Evolutionary conservation across 2,797 vertebrate genomes (phyloP), one percentile per base, ranked within the genome.

Genomic region (Crocidura indochinensis): DNA sequence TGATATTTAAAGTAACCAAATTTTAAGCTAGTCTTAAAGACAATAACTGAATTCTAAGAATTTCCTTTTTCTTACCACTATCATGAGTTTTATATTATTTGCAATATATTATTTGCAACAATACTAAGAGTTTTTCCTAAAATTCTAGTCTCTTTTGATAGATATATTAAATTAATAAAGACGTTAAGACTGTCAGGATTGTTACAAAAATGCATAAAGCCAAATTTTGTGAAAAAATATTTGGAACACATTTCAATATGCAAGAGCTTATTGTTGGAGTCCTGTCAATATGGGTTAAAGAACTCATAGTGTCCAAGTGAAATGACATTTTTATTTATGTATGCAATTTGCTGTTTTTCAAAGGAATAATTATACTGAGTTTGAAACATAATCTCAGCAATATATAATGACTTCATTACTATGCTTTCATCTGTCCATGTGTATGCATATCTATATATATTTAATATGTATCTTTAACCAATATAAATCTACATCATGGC

Each of bases 401-500:
- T 69, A 49, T 74, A 10, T 76, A 44, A 72, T 10, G 74, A 82
- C 29, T 87, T 89, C 27, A 38, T 87, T 31, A n/a, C 10, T 68
- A n/a, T 24, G 69, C 27, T 0, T 6, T 91, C 76, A 46, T 46
- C 46, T 51, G 22, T 29, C 19, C 22, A 60, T 62, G 20, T 53
- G 22, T 79, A 51, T 68, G 47, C 20, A 20, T 8, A 2, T 62
- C 73, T 82, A 72, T 10, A 4, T 0, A 15, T 60, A 69, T 60
- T 31, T 26, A 11, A 76, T 11, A 38, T 76, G 62, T 0, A 76
- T 0, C 14, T 31, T 24, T 38, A 38, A 38, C 5, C 38, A 60
- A 60, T 20, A 19, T 60, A 60, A 19, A 20, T 60, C 22, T 60
- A 60, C 56, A 60, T 19, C 56, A 60, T 60, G 56, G 22, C 56